Evolutionary conservation across 2,797 vertebrate genomes (phyloP), one percentile per base, ranked within the genome.

Genomic region (Ispidina lecontei): DNA sequence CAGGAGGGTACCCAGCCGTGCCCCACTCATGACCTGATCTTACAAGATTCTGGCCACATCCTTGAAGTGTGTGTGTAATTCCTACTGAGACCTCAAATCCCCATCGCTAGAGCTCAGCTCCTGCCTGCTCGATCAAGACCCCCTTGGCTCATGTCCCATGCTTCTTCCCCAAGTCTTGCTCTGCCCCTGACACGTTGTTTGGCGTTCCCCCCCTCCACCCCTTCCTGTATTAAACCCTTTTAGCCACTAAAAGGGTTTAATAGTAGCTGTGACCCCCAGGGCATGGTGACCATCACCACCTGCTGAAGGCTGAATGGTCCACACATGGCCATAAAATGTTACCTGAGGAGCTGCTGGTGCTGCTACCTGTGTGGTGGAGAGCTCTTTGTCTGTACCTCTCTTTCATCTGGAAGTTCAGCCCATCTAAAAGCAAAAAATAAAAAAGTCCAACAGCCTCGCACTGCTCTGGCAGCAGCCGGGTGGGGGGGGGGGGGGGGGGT

Each of bases 381-480:
- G n/a, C 63, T 84, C 60, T 58, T 23, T 26, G 70, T 26, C 47
- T 29, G 0, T 28, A 19, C 15, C 58, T 49, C 54, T 56, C 81
- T 41, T 76, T 11, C 29, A 29, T 71, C 58, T 7, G 19, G 14
- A 44, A 73, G 12, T 51, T 55, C 25, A 84, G 7, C 67, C 43
- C 31, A 17, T 29, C 23, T 26, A 5, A 63, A 68, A 79, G 46
- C 52, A 11, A 9, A 3, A 17, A 37, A 46, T 44, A 37, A 55
- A 67, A 67, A 47, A 12, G 2, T 43, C 60, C 5, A 0, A 20
- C 14, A 7, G 8, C 3, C 41, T 86, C 16, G 0, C 3, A 4
- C 7, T 15, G 59, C 74, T 62, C 33, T 70, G 5, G 0, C 85
- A 80, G 87, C 75, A 71, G 37, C 44, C 37, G 13, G 35, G 11